Base-by-base conservation (phyloP, 1,140 invertebrate genomes). In the Drosophila insularis region DNA sequence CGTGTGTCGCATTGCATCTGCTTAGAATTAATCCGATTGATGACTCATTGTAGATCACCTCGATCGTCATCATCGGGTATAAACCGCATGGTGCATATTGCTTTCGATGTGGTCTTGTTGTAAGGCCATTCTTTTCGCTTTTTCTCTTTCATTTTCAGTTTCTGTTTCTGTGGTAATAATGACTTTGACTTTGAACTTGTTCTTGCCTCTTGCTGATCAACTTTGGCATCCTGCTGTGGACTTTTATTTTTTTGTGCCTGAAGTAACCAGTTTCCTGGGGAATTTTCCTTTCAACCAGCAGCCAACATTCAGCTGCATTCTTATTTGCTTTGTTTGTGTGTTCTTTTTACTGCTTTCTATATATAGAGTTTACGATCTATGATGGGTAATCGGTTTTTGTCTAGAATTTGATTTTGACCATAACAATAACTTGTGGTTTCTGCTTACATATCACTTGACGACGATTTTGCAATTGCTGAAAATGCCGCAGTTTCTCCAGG, bases 371-470 rank as follows among this genome's bases (percentile, higher is more conserved):
- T 4, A 39, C 63, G 60, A 35, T 43, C 8, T 50, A 64, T 46
- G 19, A 64, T 46, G n/a, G 46, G 46, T 11, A 19, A 10, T 55
- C 14, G 14, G 14, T 14, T 11, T 55, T 32, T 50, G 60, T 14
- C 50, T 32, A 23, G 31, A 13, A 67, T 54, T 68, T 67, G 43
- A 14, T 46, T 50, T 50, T 50, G 6, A 19, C 14, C 14, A 17
- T 23, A 54, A 63, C 17, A 35, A 17, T 10, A 10, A 5, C 7
- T 59, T 35, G 13, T 19, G n/a, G 37, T 31, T n/a, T 39, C 11
- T n/a, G 63, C 78, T 81, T 81, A 81, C 79, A 77, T 64, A 80
- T 68, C 32, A 76, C 40, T 63, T 81, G 79, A 5, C 63, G 69
- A n/a, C 78, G 77, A 63, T 67, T 69, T 11, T 62, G 79, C 60